These are phyloP conservation scores for Heliangelus exortis DNA, from an alignment of 2,797 vertebrate genomes.

Conservation along the genomic window DNA sequence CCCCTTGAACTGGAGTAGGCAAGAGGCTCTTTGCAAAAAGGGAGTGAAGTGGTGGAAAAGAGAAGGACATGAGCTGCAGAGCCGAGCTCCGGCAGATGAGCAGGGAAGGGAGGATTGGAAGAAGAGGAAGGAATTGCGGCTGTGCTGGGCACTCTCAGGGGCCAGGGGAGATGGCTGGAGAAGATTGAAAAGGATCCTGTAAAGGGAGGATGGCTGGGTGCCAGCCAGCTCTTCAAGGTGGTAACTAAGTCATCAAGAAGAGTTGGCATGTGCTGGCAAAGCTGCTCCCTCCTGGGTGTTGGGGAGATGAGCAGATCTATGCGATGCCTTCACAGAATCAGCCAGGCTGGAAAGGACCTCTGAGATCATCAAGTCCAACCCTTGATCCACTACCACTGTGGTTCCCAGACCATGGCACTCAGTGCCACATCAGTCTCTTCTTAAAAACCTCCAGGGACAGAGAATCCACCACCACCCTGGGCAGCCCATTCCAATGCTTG, in stretches of 20 bases:
- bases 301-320: not conserved
- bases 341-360: no score
- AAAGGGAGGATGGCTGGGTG: not conserved
- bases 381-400: no score
- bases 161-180: not conserved
- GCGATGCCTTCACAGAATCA: not conserved
- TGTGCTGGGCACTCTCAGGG: not conserved
- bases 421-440: no score
- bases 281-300: fast-evolving
- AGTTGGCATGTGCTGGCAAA: not conserved
- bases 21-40: not conserved
- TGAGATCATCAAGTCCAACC: no score
- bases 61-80: not conserved
- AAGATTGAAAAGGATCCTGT: slow-evolving; percentile 53
- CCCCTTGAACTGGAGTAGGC: fast-evolving
- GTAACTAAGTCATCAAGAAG: slow-evolving; percentile 44
- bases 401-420: no score
- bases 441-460: no score
- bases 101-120: not conserved
- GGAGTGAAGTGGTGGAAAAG: not conserved
- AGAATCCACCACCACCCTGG: no score
- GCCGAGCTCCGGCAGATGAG: not conserved
- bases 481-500: no score
- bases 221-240: slow-evolving; percentile 62
- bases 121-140: not conserved